These are phyloP conservation scores for Endomychus coccineus DNA, from an alignment of 2,888 invertebrate species.

Conservation along the genomic window DNA sequence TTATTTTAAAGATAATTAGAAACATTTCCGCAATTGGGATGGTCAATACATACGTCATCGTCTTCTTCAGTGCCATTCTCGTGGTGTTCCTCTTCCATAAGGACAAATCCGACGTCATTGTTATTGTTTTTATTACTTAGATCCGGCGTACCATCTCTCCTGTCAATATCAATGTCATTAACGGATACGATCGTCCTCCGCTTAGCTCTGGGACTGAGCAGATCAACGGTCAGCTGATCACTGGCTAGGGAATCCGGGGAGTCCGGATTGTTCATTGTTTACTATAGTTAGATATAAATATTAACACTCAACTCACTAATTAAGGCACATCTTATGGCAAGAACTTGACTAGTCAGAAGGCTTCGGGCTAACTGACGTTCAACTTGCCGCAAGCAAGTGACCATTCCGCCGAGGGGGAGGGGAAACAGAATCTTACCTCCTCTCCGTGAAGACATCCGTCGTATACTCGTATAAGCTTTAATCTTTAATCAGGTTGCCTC, in stretches of 20 bases:
- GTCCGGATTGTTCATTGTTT: constrained; percentile 40
- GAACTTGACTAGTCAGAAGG: constrained; percentile 36
- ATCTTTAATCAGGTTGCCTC: too few species aligned
- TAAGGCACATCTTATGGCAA: constrained; percentile 34
- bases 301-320: constrained; percentile 24
- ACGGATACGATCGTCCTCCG: constrained; percentile 32
- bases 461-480: too few species aligned
- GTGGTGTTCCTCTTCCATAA: constrained; percentile 41
- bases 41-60: constrained; percentile 38
- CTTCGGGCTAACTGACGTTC: constrained; percentile 42
- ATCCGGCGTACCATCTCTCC: constrained; percentile 30
- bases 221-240: constrained; percentile 41
- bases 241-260: constrained; percentile 43
- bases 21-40: background rate
- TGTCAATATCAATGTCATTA: constrained; percentile 26
- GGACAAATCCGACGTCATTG: constrained; percentile 45
- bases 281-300: constrained; percentile 18
- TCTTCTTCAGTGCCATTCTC: constrained; percentile 39
- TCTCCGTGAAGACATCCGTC: constrained; percentile 1
- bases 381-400: constrained; percentile 41
- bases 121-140: constrained; percentile 36
- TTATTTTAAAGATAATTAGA: background rate
- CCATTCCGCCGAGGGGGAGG: constrained; percentile 30
- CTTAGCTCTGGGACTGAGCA: constrained; percentile 38
- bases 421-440: constrained; percentile 12